Conservation (phyloP, 2,113 vertebrate genomes). For the Aspidoscelis tigris region DNA sequence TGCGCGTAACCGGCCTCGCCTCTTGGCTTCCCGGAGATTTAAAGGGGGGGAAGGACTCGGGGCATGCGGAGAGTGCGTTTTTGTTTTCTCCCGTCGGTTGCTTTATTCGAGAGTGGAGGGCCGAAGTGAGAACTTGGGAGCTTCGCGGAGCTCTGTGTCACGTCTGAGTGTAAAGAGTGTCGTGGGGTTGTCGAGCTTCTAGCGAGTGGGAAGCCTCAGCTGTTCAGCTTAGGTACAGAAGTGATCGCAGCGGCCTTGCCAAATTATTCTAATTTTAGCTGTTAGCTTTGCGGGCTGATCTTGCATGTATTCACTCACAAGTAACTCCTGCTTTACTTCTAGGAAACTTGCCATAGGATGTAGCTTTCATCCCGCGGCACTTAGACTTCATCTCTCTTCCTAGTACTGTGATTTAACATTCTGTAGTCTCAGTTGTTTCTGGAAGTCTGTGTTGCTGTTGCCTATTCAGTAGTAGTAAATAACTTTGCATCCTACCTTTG, state of each 20-base stretch:
- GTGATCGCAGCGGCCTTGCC: background rate
- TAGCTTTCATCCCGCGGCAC: background rate
- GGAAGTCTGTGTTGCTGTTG: background rate
- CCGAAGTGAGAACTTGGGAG: background rate
- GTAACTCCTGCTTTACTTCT: background rate
- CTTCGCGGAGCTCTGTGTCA: background rate
- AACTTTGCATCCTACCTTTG: background rate
- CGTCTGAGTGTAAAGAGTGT: background rate
- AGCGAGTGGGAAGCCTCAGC: background rate
- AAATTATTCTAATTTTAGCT: background rate
- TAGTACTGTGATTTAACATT: background rate
- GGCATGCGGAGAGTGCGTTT: background rate
- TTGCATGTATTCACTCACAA: background rate
- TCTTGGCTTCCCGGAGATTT: background rate
- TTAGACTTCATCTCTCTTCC: background rate
- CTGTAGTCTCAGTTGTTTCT: background rate
- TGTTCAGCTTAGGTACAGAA: background rate
- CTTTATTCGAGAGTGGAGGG: background rate
- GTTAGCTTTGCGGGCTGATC: background rate
- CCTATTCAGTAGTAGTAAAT: background rate
- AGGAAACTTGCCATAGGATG: background rate
- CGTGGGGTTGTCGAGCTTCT: background rate
- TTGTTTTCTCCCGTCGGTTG: too few relatives aligned
- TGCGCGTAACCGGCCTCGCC: background rate
- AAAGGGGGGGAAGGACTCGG: too few relatives aligned